phyloP scores from a whole-genome alignment of 2,113 vertebrate genomes.

The Takifugu bimaculatus region DNA sequence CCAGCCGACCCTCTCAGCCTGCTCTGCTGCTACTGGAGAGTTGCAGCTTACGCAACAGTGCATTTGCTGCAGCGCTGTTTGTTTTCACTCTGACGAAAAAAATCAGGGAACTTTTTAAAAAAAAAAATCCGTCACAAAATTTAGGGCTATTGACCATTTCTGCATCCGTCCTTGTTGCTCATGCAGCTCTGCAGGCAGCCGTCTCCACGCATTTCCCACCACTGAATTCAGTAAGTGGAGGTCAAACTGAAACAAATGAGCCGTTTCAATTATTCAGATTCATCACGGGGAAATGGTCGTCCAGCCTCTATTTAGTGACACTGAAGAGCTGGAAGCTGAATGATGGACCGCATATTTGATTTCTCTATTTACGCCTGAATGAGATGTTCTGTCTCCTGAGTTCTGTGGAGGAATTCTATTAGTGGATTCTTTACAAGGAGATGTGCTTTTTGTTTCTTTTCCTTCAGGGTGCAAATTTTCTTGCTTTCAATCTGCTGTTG shows the following conservation, averaged over 20 bases:
- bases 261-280: constrained; percentile 61
- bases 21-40: not conserved
- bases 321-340: constrained; percentile 26
- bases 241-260: constrained; percentile 61
- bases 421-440: not conserved
- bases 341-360: constrained; percentile 55
- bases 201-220: constrained; percentile 48
- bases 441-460: constrained; percentile 3
- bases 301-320: constrained; percentile 30
- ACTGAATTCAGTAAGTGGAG: constrained; percentile 35
- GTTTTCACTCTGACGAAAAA: too few relatives aligned
- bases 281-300: constrained; percentile 48
- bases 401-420: not conserved
- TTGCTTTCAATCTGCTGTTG: not conserved
- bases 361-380: constrained; percentile 23
- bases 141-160: constrained; percentile 57
- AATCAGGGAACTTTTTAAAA: too few relatives aligned
- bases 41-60: too few relatives aligned
- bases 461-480: not conserved
- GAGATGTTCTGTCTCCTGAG: constrained; percentile 14
- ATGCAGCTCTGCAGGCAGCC: constrained; percentile 45
- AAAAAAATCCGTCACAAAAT: not conserved
- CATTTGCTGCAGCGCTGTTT: too few relatives aligned
- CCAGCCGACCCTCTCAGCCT: constrained; percentile 11
- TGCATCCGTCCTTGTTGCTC: constrained; percentile 46